phyloP scores from a whole-genome alignment of 2,888 invertebrate species.

The Emesis castigata region DNA sequence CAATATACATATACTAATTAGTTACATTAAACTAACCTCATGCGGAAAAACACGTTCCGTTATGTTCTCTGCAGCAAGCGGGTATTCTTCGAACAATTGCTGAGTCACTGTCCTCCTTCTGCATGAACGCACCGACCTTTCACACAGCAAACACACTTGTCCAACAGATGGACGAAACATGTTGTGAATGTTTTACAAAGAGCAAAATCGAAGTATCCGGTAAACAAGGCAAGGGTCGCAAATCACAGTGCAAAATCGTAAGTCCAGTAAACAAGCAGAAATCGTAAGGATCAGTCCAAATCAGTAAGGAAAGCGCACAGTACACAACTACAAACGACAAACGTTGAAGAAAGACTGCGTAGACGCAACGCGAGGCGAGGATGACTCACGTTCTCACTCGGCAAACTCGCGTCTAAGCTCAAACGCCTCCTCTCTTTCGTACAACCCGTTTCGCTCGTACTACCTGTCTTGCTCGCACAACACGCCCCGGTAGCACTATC shows the following conservation, averaged over 20 bases:
- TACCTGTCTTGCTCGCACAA: background rate
- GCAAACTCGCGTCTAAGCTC: background rate
- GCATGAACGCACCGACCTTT: background rate
- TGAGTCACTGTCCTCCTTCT: background rate
- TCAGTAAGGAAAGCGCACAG: constrained; percentile 3
- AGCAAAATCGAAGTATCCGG: background rate
- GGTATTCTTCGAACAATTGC: background rate
- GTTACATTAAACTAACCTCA: constrained; percentile 2
- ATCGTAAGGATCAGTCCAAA: background rate
- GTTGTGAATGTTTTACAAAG: background rate
- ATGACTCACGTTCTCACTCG: background rate
- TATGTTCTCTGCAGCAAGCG: constrained; percentile 1
- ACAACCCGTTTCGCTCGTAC: background rate
- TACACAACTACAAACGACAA: background rate
- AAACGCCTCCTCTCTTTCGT: background rate
- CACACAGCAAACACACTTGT: constrained; percentile 1
- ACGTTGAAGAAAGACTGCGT: background rate
- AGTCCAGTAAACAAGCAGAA: background rate
- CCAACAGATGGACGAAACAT: constrained; percentile 1
- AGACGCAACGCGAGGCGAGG: background rate
- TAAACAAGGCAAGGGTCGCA: background rate
- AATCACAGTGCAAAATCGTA: background rate
- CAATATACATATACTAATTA: background rate
- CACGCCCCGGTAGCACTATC: background rate
- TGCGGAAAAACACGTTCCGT: background rate